Conservation (phyloP, 2,888 invertebrate species). For the Lomographa bimaculata region DNA sequence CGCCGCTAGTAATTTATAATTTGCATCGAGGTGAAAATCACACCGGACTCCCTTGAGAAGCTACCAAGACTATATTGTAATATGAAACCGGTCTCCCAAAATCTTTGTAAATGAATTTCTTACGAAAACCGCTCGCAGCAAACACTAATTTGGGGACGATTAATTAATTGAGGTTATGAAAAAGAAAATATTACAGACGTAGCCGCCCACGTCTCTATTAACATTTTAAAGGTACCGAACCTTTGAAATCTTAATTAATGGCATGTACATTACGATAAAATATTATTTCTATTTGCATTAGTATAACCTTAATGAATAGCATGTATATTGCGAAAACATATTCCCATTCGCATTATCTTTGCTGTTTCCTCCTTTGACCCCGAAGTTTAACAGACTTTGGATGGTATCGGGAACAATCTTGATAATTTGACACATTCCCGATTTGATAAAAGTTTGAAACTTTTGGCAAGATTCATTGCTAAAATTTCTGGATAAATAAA, state of each 20-base stretch:
- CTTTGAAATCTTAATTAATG: slow-evolving; percentile 5
- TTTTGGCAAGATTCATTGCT: slow-evolving; percentile 40
- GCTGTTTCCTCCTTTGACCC: not conserved
- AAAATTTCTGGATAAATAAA: slow-evolving; percentile 28
- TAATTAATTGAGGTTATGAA: slow-evolving; percentile 51
- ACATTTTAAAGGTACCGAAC: slow-evolving; percentile 26
- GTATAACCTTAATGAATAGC: too few species aligned
- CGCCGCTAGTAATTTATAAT: slow-evolving; percentile 20
- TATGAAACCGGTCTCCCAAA: slow-evolving; percentile 23
- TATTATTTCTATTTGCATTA: too few species aligned
- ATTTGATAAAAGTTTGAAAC: slow-evolving; percentile 32
- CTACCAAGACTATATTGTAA: too few species aligned
- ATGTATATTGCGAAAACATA: too few species aligned
- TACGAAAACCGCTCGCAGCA: slow-evolving; percentile 54
- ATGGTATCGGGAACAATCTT: slow-evolving; percentile 14
- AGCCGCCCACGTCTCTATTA: slow-evolving; percentile 40
- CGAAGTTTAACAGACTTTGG: not conserved
- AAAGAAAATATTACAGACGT: slow-evolving; percentile 43
- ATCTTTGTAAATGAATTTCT: slow-evolving; percentile 46
- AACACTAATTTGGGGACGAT: slow-evolving; percentile 48
- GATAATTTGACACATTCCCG: slow-evolving; percentile 33
- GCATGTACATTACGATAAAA: slow-evolving; percentile 6
- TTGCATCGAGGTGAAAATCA: slow-evolving; percentile 19
- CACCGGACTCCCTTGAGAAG: slow-evolving; percentile 19
- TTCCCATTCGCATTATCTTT: slow-evolving; percentile 1